Base-by-base conservation (phyloP, 2,797 vertebrate species). In the Dicrostonyx torquatus region DNA sequence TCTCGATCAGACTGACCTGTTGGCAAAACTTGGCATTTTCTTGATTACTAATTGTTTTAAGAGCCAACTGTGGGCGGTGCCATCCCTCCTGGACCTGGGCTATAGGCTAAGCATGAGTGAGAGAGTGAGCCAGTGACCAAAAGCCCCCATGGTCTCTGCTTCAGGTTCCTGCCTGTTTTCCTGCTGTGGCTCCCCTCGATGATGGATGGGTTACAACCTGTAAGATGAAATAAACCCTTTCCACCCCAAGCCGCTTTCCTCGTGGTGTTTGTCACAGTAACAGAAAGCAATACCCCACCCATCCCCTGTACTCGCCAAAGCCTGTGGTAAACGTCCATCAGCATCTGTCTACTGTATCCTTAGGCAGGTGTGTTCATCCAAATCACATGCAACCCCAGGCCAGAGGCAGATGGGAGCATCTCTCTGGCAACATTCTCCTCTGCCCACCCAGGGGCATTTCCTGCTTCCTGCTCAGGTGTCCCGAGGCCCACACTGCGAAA, bases 401-500 rank as follows among this genome's bases (percentile, higher is more conserved):
- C 58, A 76, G 58, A 62, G 20, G 31, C 0, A 29, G 29, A 18
- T 4, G 14, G 24, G 22, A 24, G 18, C 18, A 12, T 48, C 4
- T 13, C n/a, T 64, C 64, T 15, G 0, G 62, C n/a, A 66, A 43
- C 45, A 26, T 62, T 66, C 50, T 58, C 40, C 18, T 55, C n/a
- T 48, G 3, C 7, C 60, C n/a, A 22, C 68, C 22, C 10, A 14
- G 6, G 0, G 48, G 70, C 6, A 31, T 22, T 45, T 26, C 68
- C 37, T 48, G 37, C 50, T 20, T 34, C 43, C 13, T 1, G 7
- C 43, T 13, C 1, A 10, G 53, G 4, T 26, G 9, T 80, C 62
- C 9, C 0, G 1, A 40, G 37, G 24, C 66, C 13, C 9, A 7
- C 1, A 0, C 62, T 85, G n/a, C 43, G 10, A 48, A 14, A 1